These are phyloP conservation scores for Anagrus nilaparvatae DNA, from an alignment of 1,140 invertebrate species.

Conservation along the genomic window DNA sequence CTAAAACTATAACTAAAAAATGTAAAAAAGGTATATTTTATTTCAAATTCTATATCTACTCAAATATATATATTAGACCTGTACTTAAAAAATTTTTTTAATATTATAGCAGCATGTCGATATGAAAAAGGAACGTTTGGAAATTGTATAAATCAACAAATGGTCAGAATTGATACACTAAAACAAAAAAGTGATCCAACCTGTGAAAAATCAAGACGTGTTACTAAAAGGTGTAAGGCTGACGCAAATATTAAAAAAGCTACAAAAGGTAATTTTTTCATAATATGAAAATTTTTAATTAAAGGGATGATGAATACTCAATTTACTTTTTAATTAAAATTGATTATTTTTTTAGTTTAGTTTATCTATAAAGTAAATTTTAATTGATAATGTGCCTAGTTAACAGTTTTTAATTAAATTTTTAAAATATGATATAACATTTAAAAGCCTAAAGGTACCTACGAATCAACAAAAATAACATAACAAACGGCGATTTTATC, in stretches of 20 bases:
- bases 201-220: slow-evolving; percentile 59
- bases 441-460: no score
- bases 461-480: no score
- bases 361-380: slow-evolving; percentile 3
- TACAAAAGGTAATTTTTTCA: slow-evolving; percentile 39
- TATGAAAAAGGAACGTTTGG: slow-evolving; percentile 69
- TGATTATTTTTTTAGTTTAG: neutral
- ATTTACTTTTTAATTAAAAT: no score
- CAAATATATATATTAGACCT: no score
- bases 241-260: slow-evolving; percentile 50
- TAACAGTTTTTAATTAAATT: neutral
- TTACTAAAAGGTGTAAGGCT: slow-evolving; percentile 67
- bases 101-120: slow-evolving; percentile 58
- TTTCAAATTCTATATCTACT: no score
- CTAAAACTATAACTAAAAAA: slow-evolving; percentile 80
- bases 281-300: no score
- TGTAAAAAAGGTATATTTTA: slow-evolving; percentile 89
- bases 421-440: neutral
- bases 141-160: slow-evolving; percentile 56
- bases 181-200: slow-evolving; percentile 63
- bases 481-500: no score
- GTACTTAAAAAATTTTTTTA: no score
- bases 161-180: slow-evolving; percentile 59
- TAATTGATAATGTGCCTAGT: neutral
- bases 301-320: neutral